These are phyloP conservation scores for Amblyjoppa proteus DNA, from an alignment of 2,888 invertebrate genomes.

Conservation along the genomic window DNA sequence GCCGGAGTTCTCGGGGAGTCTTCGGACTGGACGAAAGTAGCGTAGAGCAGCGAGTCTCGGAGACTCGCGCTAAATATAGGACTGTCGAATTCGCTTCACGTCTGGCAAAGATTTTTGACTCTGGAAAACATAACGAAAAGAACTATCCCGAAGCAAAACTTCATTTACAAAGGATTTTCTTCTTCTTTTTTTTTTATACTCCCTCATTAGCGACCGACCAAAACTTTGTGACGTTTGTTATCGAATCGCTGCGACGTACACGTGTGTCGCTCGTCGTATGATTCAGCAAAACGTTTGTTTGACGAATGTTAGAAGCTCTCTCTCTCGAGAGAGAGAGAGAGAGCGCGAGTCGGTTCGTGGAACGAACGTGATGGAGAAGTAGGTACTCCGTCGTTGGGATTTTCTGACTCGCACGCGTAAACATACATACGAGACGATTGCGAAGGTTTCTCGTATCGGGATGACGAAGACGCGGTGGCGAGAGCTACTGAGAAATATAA, in stretches of 20 bases:
- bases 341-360: slow-evolving; percentile 44
- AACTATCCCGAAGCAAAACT: neutral
- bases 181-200: neutral
- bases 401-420: slow-evolving; percentile 60
- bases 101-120: slow-evolving; percentile 26
- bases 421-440: slow-evolving; percentile 47
- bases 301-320: slow-evolving; percentile 53
- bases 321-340: neutral
- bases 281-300: slow-evolving; percentile 60
- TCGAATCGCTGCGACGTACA: neutral
- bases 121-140: neutral
- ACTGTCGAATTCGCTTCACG: slow-evolving; percentile 56
- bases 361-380: slow-evolving; percentile 62
- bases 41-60: slow-evolving; percentile 45
- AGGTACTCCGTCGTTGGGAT: slow-evolving; percentile 6
- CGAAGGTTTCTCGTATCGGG: slow-evolving; percentile 54
- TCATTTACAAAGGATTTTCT: neutral
- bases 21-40: slow-evolving; percentile 50
- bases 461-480: slow-evolving; percentile 44
- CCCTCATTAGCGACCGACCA: neutral
- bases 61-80: slow-evolving; percentile 58
- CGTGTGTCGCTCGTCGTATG: slow-evolving; percentile 18
- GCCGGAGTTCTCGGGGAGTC: slow-evolving; percentile 32
- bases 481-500: slow-evolving; percentile 26
- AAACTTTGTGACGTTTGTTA: neutral